Evolutionary conservation across 1,140 invertebrate species (phyloP).

Genomic region (Hylaeus volcanicus): DNA sequence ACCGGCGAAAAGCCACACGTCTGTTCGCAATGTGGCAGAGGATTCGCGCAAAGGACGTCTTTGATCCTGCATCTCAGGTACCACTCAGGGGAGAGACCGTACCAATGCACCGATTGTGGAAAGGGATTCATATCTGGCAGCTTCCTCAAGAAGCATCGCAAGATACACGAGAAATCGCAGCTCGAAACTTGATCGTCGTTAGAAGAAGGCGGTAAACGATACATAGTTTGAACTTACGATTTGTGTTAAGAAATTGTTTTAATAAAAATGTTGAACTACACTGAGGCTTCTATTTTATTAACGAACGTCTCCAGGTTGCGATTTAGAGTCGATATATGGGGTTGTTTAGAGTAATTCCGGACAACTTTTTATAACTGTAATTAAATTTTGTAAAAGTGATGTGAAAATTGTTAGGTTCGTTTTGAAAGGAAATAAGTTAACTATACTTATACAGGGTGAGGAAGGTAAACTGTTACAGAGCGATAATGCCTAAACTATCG

Average conservation of each 20-base stretch:
- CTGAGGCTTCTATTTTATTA: conserved; percentile 17
- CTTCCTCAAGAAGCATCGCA: conserved; percentile 65
- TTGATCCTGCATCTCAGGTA: conserved; percentile 80
- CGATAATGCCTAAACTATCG: no score
- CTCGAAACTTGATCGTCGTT: background rate
- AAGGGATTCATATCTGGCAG: conserved; percentile 66
- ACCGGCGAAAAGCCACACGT: conserved; percentile 75
- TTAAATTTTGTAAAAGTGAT: no score
- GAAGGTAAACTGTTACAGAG: no score
- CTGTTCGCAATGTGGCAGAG: conserved; percentile 78
- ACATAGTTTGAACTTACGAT: background rate
- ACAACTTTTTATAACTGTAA: no score
- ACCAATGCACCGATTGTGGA: conserved; percentile 74
- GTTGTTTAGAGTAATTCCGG: no score
- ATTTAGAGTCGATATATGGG: no score
- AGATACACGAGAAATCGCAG: conserved; percentile 56
- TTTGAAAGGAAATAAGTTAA: no score
- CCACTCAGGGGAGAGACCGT: conserved; percentile 82
- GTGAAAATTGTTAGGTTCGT: no score
- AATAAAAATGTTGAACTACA: conserved; percentile 23
- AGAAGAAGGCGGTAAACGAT: no score
- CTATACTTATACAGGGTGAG: no score
- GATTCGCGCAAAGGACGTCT: conserved; percentile 80
- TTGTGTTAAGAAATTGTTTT: conserved; percentile 23
- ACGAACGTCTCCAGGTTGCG: background rate